These are phyloP conservation scores for Colletes collaris DNA, from an alignment of 2,888 invertebrate genomes.

Conservation along the genomic window DNA sequence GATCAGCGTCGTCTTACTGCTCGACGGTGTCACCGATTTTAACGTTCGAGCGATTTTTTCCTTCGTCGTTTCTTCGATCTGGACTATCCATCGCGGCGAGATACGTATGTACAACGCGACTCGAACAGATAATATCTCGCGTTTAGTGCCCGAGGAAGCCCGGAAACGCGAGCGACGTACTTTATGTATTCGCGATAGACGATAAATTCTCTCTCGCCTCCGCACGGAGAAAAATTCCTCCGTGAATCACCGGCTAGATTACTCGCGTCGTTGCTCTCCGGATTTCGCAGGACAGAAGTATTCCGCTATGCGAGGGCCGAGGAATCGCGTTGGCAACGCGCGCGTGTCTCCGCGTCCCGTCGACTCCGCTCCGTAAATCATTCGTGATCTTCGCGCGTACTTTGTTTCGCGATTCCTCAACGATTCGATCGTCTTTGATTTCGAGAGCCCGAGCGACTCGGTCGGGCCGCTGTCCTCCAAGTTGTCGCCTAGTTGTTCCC, in stretches of 20 bases:
- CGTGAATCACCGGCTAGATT: constrained; percentile 67
- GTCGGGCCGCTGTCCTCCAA: no score
- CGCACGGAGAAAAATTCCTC: constrained; percentile 58
- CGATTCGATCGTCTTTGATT: constrained; percentile 12
- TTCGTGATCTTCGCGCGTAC: constrained; percentile 39
- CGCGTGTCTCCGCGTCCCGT: constrained; percentile 28
- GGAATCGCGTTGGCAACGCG: constrained; percentile 42
- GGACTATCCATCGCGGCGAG: background rate
- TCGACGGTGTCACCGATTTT: constrained; percentile 51
- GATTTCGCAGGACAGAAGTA: constrained; percentile 66
- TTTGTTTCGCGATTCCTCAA: constrained; percentile 24
- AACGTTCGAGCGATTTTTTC: constrained; percentile 7
- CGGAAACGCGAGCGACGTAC: constrained; percentile 42
- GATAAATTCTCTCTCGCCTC: constrained; percentile 54
- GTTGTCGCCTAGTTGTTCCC: no score
- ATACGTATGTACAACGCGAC: background rate
- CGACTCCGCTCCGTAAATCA: constrained; percentile 57
- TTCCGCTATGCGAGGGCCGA: constrained; percentile 47
- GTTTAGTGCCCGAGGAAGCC: constrained; percentile 35
- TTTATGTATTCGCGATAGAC: constrained; percentile 53
- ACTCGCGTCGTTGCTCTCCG: constrained; percentile 61
- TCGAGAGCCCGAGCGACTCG: background rate
- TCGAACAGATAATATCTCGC: constrained; percentile 30
- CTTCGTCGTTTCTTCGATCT: constrained; percentile 5
- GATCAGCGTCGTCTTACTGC: no score